Base-by-base conservation (phyloP, 92 coral and sea anemone genomes). In the Zoanthus solanderi region DNA sequence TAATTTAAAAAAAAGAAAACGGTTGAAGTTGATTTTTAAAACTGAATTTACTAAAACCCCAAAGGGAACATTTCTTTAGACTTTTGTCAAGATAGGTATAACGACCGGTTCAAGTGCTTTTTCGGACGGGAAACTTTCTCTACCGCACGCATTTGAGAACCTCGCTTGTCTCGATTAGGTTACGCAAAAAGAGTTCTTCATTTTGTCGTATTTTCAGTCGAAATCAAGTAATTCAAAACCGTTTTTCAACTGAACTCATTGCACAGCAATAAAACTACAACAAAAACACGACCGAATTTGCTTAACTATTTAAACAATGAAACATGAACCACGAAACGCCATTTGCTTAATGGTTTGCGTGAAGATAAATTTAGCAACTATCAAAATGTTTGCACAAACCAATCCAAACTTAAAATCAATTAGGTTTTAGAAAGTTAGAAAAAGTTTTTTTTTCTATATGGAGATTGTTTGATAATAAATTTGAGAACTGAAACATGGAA, bases 261-360 rank as follows among this genome's bases (percentile, higher is more conserved):
- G 31, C 45, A 65, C 15, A 45, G 85, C 47, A 81, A 81, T 81
- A 81, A 66, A 81, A 67, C 60, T 56, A 13, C 67, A 81, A 81
- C 75, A 18, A 1, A 5, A 60, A 66, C 58, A 50, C 56, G 42
- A 37, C 2, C 42, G 42, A 81, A 75, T 66, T 81, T 81, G 46
- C 71, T 67, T 66, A 67, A 66, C 85, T 66, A 81, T 68, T 65
- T 34, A 81, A 81, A 81, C 63, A 81, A 45, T 11, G 42, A 81
- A 81, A 81, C 63, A 81, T 66, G 12, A 78, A 61, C 45, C 14
- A 5, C 45, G 75, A 53, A 5, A 52, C 28, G 63, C 23, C 75
- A 68, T 67, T 81, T 28, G 16, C 66, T 28, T 77, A 54, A 53
- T 54, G 82, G 66, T 44, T 30, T 30, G 34, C 75, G 46, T 69